These are phyloP conservation scores for Anniella stebbinsi DNA, from an alignment of 2,797 vertebrate species.

Conservation along the genomic window DNA sequence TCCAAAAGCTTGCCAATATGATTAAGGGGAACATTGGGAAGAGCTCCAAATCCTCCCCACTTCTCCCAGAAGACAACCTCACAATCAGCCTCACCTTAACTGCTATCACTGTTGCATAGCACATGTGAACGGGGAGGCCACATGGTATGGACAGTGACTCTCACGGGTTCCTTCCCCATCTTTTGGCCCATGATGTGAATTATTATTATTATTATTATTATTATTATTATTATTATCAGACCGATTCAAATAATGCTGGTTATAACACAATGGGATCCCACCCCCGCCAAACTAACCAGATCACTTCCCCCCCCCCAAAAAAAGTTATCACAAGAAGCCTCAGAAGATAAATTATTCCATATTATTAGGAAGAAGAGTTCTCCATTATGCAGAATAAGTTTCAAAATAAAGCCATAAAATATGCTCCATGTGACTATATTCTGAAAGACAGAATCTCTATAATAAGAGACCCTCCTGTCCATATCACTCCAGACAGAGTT, in stretches of 20 bases:
- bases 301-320: too few species aligned
- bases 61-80: background rate
- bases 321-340: slow-evolving; percentile 22
- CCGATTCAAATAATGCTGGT: slow-evolving; percentile 48
- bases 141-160: background rate
- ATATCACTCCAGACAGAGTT: slow-evolving; percentile 10
- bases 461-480: background rate
- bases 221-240: slow-evolving; percentile 56
- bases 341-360: slow-evolving; percentile 23
- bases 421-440: background rate
- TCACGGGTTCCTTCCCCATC: too few species aligned
- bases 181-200: background rate
- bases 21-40: background rate
- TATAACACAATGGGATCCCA: slow-evolving; percentile 41
- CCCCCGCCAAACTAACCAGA: background rate
- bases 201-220: slow-evolving; percentile 58
- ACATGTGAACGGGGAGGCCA: background rate
- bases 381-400: slow-evolving; percentile 23
- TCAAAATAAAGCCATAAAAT: slow-evolving; percentile 24
- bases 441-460: background rate
- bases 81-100: background rate
- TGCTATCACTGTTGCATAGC: background rate
- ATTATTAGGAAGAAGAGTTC: slow-evolving; percentile 51
- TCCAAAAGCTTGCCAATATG: background rate
- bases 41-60: background rate